phyloP scores from a whole-genome alignment of 2,113 vertebrate genomes.

The Phylloscopus trochilus region DNA sequence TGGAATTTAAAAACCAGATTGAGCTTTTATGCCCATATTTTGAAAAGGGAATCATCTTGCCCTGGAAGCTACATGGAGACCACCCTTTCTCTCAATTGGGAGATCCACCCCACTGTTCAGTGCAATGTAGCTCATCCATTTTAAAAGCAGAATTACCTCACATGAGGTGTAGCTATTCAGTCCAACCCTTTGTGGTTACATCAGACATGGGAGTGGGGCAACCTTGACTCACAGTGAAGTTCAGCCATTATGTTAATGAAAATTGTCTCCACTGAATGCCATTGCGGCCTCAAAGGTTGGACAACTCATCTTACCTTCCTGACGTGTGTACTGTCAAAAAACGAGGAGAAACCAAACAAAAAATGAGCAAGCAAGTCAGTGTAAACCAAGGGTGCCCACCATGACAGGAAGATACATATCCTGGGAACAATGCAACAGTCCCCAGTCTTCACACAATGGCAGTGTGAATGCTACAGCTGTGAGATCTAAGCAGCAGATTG shows the following conservation, averaged over 20 bases:
- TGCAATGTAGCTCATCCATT: neutral
- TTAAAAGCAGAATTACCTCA: neutral
- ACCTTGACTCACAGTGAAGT: neutral
- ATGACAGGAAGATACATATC: neutral
- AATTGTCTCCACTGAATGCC: neutral
- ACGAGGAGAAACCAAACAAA: neutral
- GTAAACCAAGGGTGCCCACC: neutral
- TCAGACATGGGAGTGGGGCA: neutral
- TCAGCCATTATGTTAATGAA: neutral
- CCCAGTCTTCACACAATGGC: neutral
- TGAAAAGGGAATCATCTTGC: neutral
- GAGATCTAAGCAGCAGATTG: neutral
- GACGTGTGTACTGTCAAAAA: neutral
- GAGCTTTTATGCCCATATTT: neutral
- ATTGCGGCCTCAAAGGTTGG: neutral
- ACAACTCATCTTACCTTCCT: neutral
- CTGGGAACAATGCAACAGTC: neutral
- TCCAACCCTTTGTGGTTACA: neutral
- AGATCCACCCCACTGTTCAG: neutral
- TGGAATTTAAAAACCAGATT: neutral
- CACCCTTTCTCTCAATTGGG: neutral
- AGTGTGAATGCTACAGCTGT: neutral
- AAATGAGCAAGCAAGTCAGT: neutral
- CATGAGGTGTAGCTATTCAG: neutral
- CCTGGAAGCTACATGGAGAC: neutral